Conservation (phyloP, 2,888 invertebrate species). For the Trachelus stipa region DNA sequence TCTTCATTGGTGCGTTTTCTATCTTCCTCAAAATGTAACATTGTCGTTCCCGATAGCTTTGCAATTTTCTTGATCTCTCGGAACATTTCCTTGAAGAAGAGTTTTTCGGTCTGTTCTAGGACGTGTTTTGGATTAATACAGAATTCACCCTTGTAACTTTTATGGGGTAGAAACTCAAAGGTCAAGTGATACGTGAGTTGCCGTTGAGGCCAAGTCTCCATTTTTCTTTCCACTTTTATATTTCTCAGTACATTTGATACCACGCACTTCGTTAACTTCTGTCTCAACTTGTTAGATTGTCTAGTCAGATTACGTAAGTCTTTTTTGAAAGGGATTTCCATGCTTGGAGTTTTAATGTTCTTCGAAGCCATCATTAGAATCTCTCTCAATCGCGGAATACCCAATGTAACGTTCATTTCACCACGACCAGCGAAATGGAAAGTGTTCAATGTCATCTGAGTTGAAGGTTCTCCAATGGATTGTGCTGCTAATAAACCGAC, state of each 20-base stretch:
- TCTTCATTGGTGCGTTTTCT: conserved; percentile 53
- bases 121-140: conserved; percentile 77
- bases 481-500: conserved; percentile 97
- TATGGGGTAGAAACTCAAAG: conserved; percentile 80
- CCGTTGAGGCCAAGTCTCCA: conserved; percentile 70
- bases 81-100: conserved; percentile 79
- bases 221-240: conserved; percentile 73
- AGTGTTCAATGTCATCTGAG: conserved; percentile 99
- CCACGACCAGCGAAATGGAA: conserved; percentile 99
- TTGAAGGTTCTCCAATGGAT: conserved; percentile 98
- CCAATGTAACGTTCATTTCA: conserved; percentile 99
- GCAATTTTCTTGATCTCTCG: conserved; percentile 72
- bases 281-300: conserved; percentile 76
- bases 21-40: conserved; percentile 65
- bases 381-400: conserved; percentile 96
- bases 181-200: conserved; percentile 75
- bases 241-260: conserved; percentile 83
- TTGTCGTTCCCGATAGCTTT: conserved; percentile 69
- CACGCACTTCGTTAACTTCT: conserved; percentile 81
- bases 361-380: conserved; percentile 95
- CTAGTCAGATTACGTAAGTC: conserved; percentile 68
- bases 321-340: conserved; percentile 88
- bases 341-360: conserved; percentile 95
- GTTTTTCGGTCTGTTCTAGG: conserved; percentile 79
- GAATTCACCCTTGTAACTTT: conserved; percentile 80